Conservation (phyloP, 2,113 vertebrate species). For the Malaclemys terrapin region DNA sequence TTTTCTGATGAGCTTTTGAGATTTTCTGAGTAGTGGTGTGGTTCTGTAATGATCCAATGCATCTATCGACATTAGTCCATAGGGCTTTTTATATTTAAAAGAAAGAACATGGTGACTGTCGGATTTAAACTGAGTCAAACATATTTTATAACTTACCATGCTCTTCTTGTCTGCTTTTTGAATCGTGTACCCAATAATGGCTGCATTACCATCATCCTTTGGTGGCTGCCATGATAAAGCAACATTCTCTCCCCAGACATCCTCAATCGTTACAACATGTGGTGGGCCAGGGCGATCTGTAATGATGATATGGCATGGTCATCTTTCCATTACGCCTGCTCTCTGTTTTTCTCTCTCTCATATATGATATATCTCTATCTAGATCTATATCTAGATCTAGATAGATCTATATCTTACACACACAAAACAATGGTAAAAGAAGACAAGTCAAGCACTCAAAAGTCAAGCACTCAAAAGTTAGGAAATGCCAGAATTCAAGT, state of each 20-base stretch:
- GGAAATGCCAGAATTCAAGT: background rate
- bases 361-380: background rate
- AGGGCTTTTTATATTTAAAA: background rate
- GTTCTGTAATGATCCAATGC: background rate
- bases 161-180: constrained; percentile 99
- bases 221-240: constrained; percentile 94
- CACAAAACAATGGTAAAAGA: background rate
- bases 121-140: background rate
- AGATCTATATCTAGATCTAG: background rate
- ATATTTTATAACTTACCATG: constrained; percentile 84
- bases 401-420: rapidly evolving
- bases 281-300: constrained; percentile 95
- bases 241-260: constrained; percentile 96
- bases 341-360: background rate
- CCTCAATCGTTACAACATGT: constrained; percentile 89
- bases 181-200: constrained; percentile 96
- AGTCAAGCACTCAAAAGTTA: background rate
- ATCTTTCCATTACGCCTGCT: background rate
- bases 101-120: background rate
- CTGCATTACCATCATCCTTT: constrained; percentile 92
- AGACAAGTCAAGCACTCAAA: background rate
- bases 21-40: background rate
- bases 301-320: background rate
- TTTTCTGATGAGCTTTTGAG: background rate
- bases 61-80: background rate